Evolutionary conservation across 2,113 vertebrate genomes (phyloP).

Genomic region (Tyto alba): DNA sequence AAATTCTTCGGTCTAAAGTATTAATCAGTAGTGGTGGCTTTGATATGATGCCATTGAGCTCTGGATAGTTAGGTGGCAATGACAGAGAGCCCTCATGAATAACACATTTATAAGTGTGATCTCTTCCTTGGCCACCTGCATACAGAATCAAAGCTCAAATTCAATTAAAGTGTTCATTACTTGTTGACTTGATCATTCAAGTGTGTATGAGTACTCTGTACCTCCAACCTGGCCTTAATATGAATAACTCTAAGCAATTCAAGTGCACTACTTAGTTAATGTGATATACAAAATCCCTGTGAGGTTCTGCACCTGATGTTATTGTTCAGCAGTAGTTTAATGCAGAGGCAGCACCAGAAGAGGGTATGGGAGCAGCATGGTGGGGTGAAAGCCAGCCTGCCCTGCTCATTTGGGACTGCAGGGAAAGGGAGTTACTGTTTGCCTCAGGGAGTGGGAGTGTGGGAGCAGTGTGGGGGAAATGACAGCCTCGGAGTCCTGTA

Average conservation of each 20-base stretch:
- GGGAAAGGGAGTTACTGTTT: neutral
- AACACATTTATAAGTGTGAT: neutral
- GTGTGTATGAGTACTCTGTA: neutral
- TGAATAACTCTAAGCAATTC: neutral
- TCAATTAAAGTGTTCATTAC: neutral
- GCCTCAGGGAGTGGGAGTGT: neutral
- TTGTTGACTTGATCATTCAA: neutral
- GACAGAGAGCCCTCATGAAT: neutral
- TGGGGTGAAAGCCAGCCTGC: neutral
- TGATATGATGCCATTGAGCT: neutral
- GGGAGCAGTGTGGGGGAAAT: neutral
- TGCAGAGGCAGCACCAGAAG: neutral
- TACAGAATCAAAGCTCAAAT: neutral
- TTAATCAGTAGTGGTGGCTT: neutral
- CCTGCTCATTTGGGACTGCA: fast-evolving
- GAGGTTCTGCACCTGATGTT: neutral
- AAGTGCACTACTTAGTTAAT: neutral
- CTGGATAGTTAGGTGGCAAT: neutral
- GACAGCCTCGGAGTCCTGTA: neutral
- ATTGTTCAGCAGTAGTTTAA: neutral
- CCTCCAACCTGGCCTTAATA: neutral
- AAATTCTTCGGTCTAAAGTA: neutral
- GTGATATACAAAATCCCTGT: neutral
- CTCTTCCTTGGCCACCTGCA: neutral
- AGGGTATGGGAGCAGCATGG: neutral